Evolutionary conservation across 2,113 vertebrate species (phyloP), one percentile per base, ranked within the genome.

Genomic region (Pholis gunnellus): DNA sequence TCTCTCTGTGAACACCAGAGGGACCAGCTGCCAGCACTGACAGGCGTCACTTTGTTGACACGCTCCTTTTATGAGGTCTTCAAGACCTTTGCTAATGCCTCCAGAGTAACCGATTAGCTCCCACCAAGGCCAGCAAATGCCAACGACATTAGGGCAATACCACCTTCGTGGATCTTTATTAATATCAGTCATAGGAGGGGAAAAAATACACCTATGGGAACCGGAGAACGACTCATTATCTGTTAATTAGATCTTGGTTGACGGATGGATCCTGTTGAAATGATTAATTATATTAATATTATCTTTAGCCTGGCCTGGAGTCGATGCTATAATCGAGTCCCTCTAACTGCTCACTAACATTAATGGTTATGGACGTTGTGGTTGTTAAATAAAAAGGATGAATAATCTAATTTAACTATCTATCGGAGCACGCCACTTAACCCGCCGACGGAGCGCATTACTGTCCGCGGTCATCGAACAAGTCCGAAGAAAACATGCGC

Each of bases 211-310:
- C 31, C 7, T n/a, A n/a, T 22, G 29, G 72, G 44, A 75, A 66
- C 66, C 73, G 57, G 18, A 82, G n/a, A 64, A 40, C 8, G 5
- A 48, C 64, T 86, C 65, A 78, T 84, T 74, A 86, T 54, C 81
- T 65, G 48, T 71, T 88, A 88, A 89, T 87, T 86, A 85, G 68
- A 86, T 88, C 78, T 76, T 7, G 25, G 70, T 29, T 83, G 88
- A 89, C 18, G 14, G 78, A 87, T 64, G 67, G 46, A 80, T 68
- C 54, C 18, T 79, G 20, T 72, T 64, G 50, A 75, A 74, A 74
- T 71, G 0, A 87, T 79, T 68, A 29, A 73, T 63, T 75, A 65
- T 65, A 82, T 76, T 79, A 75, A 52, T 40, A 42, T 76, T 48
- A 79, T 56, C 38, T 81, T 75, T 38, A 69, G 20, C 72, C 29